These are phyloP conservation scores for Cyprinus carpio DNA, from an alignment of 2,113 vertebrate genomes.

Conservation along the genomic window DNA sequence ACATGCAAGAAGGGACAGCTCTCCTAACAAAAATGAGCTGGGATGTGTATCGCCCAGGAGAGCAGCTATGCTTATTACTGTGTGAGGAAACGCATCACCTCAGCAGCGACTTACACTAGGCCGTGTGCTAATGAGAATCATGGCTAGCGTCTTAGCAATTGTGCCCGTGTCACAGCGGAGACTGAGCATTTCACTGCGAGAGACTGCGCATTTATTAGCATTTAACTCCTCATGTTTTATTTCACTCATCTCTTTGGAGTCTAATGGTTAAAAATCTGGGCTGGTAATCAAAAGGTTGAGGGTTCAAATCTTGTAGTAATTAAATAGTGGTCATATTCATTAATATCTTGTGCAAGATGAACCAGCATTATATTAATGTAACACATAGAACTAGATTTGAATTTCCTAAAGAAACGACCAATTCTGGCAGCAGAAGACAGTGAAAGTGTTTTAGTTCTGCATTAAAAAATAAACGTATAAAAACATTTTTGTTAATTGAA, in stretches of 20 bases:
- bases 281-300: slow-evolving; percentile 4
- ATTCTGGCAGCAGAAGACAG: neutral
- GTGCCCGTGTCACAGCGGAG: neutral
- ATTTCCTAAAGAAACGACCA: neutral
- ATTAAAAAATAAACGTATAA: neutral
- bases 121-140: slow-evolving; percentile 25
- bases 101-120: slow-evolving; percentile 8
- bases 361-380: neutral
- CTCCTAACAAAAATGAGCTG: neutral
- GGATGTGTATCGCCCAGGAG: slow-evolving; percentile 6
- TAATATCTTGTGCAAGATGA: neutral
- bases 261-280: slow-evolving; percentile 16
- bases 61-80: slow-evolving; percentile 13
- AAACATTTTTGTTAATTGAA: neutral
- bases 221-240: neutral
- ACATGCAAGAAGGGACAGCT: slow-evolving; percentile 12
- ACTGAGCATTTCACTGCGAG: neutral
- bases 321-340: slow-evolving; percentile 3
- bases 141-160: slow-evolving; percentile 2
- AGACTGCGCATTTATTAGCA: neutral
- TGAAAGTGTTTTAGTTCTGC: neutral
- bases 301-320: neutral
- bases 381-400: neutral
- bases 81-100: neutral
- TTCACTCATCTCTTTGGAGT: neutral